phyloP scores from a whole-genome alignment of 2,888 invertebrate species.

The Acronicta alni region DNA sequence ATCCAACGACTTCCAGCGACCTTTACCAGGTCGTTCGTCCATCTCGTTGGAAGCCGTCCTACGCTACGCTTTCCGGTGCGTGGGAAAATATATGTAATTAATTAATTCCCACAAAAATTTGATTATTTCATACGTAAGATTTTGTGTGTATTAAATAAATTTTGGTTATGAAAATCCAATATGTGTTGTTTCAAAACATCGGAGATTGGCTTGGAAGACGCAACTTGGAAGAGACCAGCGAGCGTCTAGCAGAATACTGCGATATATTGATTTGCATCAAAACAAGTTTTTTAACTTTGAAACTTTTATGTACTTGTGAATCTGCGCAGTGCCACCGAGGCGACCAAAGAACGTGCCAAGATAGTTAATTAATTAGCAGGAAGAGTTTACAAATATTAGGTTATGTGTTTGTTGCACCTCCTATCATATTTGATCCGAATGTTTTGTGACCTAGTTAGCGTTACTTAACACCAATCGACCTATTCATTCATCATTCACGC shows the following conservation, averaged over 20 bases:
- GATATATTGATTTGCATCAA: not conserved
- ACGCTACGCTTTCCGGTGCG: no score
- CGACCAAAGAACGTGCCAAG: not conserved
- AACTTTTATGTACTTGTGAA: not conserved
- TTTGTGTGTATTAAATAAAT: no score
- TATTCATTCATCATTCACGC: conserved; percentile 85
- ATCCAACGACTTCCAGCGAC: no score
- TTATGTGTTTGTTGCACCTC: conserved; percentile 12
- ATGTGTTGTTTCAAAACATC: no score
- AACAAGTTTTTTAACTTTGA: not conserved
- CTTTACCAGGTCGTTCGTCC: no score
- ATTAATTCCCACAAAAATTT: no score
- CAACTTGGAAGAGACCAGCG: no score
- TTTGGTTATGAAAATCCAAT: no score
- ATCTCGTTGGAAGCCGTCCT: no score
- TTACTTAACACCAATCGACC: conserved; percentile 73
- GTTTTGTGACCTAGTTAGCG: conserved; percentile 65
- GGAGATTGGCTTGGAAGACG: not conserved
- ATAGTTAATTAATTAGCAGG: not conserved
- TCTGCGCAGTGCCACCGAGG: not conserved
- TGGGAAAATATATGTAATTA: no score
- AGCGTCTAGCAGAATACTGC: no score
- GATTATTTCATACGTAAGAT: no score
- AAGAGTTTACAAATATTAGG: not conserved
- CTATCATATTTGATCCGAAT: conserved; percentile 30